Base-by-base conservation (phyloP, 2,113 vertebrate genomes). In the Dunckerocampus dactyliophorus region DNA sequence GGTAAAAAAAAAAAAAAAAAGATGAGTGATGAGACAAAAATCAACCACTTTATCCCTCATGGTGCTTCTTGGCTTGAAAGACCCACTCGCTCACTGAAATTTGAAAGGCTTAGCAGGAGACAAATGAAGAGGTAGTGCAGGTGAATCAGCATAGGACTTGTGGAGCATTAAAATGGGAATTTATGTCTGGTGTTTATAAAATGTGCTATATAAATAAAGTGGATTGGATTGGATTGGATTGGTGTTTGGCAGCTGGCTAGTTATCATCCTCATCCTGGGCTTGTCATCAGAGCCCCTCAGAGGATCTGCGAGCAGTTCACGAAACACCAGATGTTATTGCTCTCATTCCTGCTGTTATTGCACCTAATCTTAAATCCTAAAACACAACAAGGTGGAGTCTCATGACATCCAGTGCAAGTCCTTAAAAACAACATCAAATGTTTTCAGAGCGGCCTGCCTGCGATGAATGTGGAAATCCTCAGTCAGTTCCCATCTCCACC, bases 401-500 rank as follows among this genome's bases (percentile, higher is more conserved):
- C 62, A n/a, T 31, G 47, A 58, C 53, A 19, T 47, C 63, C 55
- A 73, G 53, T 50, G 58, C 60, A 43, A 39, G 13, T 43, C 39
- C 13, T 14, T 43, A 43, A 43, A 43, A 43, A 43, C 39, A 43
- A 43, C 3, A 4, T 14, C 3, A 43, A 43, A 39, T 58, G 66
- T 61, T 85, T 77, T 48, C 83, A 99, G 97, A 94, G 93, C 11
- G 96, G 97, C 67, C 91, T 97, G 59, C 93, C 94, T 28, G 90
- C 92, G 1, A 88, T 97, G 88, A 96, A 92, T 79, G 90, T 95
- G 4, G 96, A 99, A 9, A 90, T 94, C 70, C 86, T 99, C 65
- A 92, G 84, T 87, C 95, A 97, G 87, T 97, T 97, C 65, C 91
- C 95, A 6, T 89, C 93, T 3, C 93, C 96, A n/a, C 97, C 95